Conservation (phyloP, 1,140 invertebrate species). For the Scylla paramamosain region DNA sequence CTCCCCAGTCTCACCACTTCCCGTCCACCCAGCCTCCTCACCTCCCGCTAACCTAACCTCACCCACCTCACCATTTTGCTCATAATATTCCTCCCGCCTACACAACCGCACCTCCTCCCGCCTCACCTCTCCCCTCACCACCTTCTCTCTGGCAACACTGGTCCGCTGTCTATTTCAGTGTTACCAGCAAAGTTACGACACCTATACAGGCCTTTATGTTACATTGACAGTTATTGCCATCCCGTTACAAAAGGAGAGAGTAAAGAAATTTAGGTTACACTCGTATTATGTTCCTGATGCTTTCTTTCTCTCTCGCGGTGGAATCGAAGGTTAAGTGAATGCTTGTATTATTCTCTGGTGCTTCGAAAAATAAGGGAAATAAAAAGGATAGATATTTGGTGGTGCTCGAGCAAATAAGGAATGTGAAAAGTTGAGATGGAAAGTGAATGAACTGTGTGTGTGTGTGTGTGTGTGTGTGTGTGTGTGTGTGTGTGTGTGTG, state of each 20-base stretch:
- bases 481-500: too few relatives aligned
- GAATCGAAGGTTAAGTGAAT: not conserved
- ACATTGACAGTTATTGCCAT: conserved; percentile 11
- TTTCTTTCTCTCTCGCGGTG: not conserved
- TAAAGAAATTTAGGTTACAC: not conserved
- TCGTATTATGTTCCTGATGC: not conserved
- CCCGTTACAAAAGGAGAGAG: not conserved
- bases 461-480: too few relatives aligned
- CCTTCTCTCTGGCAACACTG: not conserved
- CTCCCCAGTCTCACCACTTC: too few relatives aligned
- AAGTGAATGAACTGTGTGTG: too few relatives aligned
- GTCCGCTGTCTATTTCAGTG: not conserved
- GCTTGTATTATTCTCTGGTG: not conserved
- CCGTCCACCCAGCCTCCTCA: too few relatives aligned
- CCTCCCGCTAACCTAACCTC: too few relatives aligned
- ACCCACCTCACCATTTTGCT: too few relatives aligned
- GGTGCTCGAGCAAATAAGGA: too few relatives aligned
- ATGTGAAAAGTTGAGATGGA: too few relatives aligned
- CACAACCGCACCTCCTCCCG: too few relatives aligned
- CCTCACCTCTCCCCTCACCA: not conserved
- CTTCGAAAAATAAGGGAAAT: not conserved
- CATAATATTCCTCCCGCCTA: too few relatives aligned
- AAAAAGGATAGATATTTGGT: not conserved
- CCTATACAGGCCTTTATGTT: not conserved
- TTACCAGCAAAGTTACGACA: not conserved